These are phyloP conservation scores for Ptilorrhoa leucosticta DNA, from an alignment of 2,113 vertebrate species.

Conservation along the genomic window DNA sequence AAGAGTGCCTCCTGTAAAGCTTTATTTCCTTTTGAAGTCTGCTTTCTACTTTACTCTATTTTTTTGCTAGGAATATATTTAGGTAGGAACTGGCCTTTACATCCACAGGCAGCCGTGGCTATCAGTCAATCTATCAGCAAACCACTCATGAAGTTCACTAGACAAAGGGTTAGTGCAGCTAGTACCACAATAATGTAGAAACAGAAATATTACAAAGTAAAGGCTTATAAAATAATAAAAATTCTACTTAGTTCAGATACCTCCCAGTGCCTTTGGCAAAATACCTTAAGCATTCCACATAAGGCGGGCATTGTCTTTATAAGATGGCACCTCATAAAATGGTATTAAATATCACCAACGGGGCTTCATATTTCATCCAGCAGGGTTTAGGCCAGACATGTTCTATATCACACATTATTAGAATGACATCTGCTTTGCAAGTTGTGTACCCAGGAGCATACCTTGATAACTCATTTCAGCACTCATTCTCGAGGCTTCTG, in stretches of 20 bases:
- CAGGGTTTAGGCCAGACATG: constrained; percentile 85
- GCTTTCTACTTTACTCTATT: not conserved
- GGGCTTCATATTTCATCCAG: constrained; percentile 89
- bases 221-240: constrained; percentile 95
- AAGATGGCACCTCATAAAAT: constrained; percentile 92
- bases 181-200: constrained; percentile 82
- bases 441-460: constrained; percentile 85
- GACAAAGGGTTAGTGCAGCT: constrained; percentile 75
- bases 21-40: constrained; percentile 60
- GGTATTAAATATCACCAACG: constrained; percentile 90
- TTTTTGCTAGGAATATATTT: constrained; percentile 59
- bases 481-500: constrained; percentile 79
- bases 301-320: constrained; percentile 83
- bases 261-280: constrained; percentile 81
- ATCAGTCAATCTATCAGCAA: constrained; percentile 73
- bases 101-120: constrained; percentile 57
- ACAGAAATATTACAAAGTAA: constrained; percentile 89
- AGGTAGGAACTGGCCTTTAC: constrained; percentile 57
- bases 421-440: constrained; percentile 93
- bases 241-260: constrained; percentile 86
- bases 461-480: constrained; percentile 86
- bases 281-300: constrained; percentile 84
- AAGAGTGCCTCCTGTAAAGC: constrained; percentile 52
- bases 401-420: constrained; percentile 94
- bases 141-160: constrained; percentile 66